A percentile compares a stretch with the other conserved stretches of the same genome.
Evolutionary conservation across 2,888 invertebrate genomes (phyloP).

Genomic region (Cremastinae sp.): DNA sequence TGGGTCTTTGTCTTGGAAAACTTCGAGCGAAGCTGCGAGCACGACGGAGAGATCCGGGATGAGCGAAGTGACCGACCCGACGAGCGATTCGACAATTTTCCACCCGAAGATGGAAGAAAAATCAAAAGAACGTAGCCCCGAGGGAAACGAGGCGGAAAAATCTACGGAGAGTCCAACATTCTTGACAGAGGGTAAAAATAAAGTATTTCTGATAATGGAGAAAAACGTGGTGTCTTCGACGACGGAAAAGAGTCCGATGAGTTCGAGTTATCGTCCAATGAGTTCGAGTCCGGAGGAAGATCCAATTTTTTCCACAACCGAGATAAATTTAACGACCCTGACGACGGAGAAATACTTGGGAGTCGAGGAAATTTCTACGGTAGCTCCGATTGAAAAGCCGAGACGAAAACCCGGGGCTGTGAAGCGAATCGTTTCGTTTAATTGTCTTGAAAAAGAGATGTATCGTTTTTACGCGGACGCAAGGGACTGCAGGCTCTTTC

Average conservation of each 20-base stretch:
- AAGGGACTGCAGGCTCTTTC: constrained; percentile 83
- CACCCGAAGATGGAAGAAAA: constrained; percentile 14
- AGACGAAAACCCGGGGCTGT: constrained; percentile 58
- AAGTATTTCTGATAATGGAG: not conserved
- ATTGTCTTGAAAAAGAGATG: constrained; percentile 82
- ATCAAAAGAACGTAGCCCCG: constrained; percentile 1
- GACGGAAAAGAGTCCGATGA: too few species aligned
- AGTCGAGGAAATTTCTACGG: constrained; percentile 27
- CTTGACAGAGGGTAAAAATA: not conserved
- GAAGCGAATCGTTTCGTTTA: constrained; percentile 79
- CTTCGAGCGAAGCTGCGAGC: not conserved
- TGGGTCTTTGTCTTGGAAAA: too few species aligned
- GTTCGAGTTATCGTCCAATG: too few species aligned
- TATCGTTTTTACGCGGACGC: constrained; percentile 83
- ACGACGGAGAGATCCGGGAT: constrained; percentile 1
- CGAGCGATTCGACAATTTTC: constrained; percentile 35
- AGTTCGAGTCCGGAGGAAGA: too few species aligned
- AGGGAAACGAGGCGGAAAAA: not conserved
- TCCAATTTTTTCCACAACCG: too few species aligned
- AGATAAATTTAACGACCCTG: not conserved
- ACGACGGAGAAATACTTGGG: constrained; percentile 6
- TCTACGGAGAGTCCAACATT: constrained; percentile 44
- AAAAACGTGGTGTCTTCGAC: constrained; percentile 9
- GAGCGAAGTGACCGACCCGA: constrained; percentile 20
- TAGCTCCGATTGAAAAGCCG: constrained; percentile 42